A percentile compares a stretch with the other conserved stretches of the same genome.
Evolutionary conservation across 2,888 invertebrate species (phyloP).

Genomic region (Leptinotarsa peninsularis): DNA sequence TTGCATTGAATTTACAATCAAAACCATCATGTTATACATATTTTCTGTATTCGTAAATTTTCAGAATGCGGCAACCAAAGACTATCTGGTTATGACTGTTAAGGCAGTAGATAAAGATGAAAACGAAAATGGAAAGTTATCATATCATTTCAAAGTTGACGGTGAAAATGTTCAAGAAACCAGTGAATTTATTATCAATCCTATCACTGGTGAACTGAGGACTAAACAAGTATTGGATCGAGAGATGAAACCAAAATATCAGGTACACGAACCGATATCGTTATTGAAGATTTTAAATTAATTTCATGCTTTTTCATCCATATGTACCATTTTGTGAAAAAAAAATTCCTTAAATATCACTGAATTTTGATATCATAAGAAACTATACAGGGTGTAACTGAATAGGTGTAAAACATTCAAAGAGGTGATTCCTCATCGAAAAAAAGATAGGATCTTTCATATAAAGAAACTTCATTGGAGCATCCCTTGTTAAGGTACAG

Average conservation of each 20-base stretch:
- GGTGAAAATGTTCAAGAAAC: constrained; percentile 79
- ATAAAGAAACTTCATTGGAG: too few species aligned
- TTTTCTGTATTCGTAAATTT: constrained; percentile 45
- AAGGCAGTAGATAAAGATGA: constrained; percentile 85
- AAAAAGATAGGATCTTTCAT: too few species aligned
- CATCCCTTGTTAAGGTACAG: too few species aligned
- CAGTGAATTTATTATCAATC: constrained; percentile 83
- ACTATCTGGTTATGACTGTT: constrained; percentile 83
- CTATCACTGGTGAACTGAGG: constrained; percentile 82
- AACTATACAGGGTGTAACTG: too few species aligned
- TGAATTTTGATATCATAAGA: too few species aligned
- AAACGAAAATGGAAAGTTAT: constrained; percentile 86
- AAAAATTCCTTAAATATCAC: too few species aligned
- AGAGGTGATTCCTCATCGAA: too few species aligned
- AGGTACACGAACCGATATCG: constrained; percentile 63
- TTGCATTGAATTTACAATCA: too few species aligned
- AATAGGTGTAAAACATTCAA: too few species aligned
- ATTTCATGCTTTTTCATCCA: too few species aligned
- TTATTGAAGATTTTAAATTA: not conserved
- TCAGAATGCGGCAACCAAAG: constrained; percentile 79
- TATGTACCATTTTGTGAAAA: too few species aligned
- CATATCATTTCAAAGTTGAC: constrained; percentile 84
- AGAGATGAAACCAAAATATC: constrained; percentile 76
- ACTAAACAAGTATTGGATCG: constrained; percentile 84
- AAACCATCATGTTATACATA: too few species aligned